A percentile compares a stretch with the other conserved stretches of the same genome.
Conservation (phyloP, 2,797 vertebrate species). For the Hypotaenidia philippensis region DNA sequence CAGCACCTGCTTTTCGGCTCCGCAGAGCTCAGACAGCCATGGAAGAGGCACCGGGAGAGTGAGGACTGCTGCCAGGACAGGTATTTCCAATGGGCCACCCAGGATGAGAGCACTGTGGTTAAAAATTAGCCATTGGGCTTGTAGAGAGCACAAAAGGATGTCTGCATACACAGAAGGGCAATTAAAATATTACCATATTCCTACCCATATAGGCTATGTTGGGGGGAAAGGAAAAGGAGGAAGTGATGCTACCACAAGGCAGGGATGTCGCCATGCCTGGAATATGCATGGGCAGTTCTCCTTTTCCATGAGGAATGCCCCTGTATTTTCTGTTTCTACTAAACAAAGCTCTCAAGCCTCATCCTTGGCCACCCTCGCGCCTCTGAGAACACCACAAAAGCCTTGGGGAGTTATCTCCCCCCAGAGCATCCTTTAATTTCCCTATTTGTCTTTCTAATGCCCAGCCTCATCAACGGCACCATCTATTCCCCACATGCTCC, state of each 20-base stretch:
- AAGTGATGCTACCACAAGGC: rapidly evolving
- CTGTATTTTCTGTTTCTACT: background rate
- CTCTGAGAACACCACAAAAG: constrained; percentile 37
- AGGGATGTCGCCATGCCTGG: background rate
- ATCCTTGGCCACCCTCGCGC: constrained; percentile 7
- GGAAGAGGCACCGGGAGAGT: background rate
- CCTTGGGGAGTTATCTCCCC: constrained; percentile 35
- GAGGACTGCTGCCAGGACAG: background rate
- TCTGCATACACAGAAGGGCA: background rate
- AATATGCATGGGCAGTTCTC: background rate
- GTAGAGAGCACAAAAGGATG: background rate
- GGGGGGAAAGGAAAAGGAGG: background rate
- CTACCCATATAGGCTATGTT: background rate
- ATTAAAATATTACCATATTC: background rate
- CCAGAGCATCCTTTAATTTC: constrained; percentile 40
- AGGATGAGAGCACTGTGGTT: rapidly evolving
- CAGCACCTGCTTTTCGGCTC: background rate
- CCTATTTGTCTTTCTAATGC: constrained; percentile 54
- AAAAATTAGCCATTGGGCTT: background rate
- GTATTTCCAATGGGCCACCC: background rate
- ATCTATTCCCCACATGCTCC: constrained; percentile 39
- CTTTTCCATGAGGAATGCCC: background rate
- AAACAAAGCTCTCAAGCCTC: constrained; percentile 36
- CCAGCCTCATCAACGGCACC: background rate
- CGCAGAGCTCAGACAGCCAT: rapidly evolving